Conservation (phyloP, 2,113 vertebrate genomes). For the Alces alces region DNA sequence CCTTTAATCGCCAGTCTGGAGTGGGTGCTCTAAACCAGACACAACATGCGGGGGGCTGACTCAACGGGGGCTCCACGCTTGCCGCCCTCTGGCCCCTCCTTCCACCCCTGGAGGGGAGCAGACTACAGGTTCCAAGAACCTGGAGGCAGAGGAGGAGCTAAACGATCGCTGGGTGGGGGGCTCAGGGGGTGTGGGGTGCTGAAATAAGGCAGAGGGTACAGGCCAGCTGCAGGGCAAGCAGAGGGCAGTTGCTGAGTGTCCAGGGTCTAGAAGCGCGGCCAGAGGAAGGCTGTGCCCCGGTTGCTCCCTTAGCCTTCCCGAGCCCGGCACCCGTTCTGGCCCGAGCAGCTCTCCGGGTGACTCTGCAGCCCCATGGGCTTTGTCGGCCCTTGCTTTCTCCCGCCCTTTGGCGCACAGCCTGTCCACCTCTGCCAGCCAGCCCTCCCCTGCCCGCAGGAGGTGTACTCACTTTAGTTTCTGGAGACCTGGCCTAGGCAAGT, state of each 20-base stretch:
- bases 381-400: background rate
- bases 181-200: no score
- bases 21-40: conserved; percentile 46
- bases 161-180: rapidly evolving
- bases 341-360: background rate
- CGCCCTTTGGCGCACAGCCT: background rate
- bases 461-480: background rate
- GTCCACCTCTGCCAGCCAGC: background rate
- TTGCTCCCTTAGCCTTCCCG: background rate
- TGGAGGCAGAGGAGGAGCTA: background rate
- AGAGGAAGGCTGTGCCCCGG: background rate
- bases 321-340: background rate
- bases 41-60: conserved; percentile 37
- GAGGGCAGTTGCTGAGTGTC: background rate
- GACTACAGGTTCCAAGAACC: background rate
- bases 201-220: background rate
- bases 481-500: background rate
- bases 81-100: background rate
- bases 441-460: background rate
- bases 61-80: background rate
- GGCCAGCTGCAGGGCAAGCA: background rate
- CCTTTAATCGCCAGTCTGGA: conserved; percentile 63
- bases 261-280: background rate
- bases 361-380: background rate
- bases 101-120: background rate